These are phyloP conservation scores for Phthorimaea operculella DNA, from an alignment of 1,140 invertebrate genomes.

Conservation along the genomic window DNA sequence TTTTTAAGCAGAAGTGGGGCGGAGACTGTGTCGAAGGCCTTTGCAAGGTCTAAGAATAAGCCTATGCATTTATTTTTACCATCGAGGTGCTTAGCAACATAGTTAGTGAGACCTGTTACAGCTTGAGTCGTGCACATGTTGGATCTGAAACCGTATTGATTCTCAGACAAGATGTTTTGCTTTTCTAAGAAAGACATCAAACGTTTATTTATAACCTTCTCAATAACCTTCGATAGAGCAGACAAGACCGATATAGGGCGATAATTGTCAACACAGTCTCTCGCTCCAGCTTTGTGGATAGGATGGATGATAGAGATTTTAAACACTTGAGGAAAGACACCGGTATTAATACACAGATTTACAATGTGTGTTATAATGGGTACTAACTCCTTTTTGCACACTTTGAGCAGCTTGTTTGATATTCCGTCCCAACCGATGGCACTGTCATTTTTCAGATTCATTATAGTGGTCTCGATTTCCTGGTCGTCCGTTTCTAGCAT, in stretches of 20 bases:
- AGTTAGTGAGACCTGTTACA: background rate
- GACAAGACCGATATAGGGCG: constrained; percentile 17
- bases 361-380: constrained; percentile 12
- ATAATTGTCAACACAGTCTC: constrained; percentile 13
- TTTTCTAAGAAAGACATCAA: constrained; percentile 5
- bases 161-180: background rate
- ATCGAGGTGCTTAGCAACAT: constrained; percentile 3
- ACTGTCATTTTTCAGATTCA: background rate
- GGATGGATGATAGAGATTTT: constrained; percentile 15
- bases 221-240: background rate
- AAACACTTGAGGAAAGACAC: constrained; percentile 12
- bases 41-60: constrained; percentile 15
- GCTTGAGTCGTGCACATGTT: constrained; percentile 6
- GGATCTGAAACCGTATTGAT: constrained; percentile 2
- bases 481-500: background rate
- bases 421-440: constrained; percentile 9
- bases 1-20: constrained; percentile 6
- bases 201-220: constrained; percentile 7
- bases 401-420: constrained; percentile 12
- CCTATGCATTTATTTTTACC: constrained; percentile 10
- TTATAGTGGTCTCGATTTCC: background rate
- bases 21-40: too few species aligned
- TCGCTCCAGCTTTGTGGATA: constrained; percentile 15
- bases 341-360: constrained; percentile 10
- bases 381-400: constrained; percentile 3